Percentiles rank a stretch among this genome's conserved stretches.
These are phyloP conservation scores for Lagria hirta DNA, from an alignment of 2,888 invertebrate species.

Conservation along the genomic window DNA sequence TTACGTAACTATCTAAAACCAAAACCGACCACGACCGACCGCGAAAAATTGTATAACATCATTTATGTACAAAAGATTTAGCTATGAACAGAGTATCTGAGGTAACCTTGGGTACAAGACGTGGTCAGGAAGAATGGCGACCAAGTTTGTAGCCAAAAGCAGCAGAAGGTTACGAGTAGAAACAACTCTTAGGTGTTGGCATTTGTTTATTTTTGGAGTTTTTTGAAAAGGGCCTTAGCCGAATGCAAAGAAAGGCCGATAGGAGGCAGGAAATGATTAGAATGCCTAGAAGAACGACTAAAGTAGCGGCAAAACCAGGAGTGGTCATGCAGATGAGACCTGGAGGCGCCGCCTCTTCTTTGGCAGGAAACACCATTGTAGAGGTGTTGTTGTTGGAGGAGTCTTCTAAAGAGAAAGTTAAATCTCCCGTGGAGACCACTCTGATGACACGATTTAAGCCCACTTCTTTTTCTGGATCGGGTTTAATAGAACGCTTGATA, in stretches of 20 bases:
- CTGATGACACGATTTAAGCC: conserved; percentile 86
- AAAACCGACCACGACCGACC: conserved; percentile 36
- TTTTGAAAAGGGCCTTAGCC: conserved; percentile 67
- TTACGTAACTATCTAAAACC: conserved; percentile 30
- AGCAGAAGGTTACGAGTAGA: conserved; percentile 60
- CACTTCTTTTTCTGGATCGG: conserved; percentile 74
- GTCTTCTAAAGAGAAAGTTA: conserved; percentile 81
- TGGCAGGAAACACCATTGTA: conserved; percentile 72
- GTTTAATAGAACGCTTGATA: conserved; percentile 61
- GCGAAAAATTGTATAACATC: conserved; percentile 17
- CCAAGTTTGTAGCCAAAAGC: conserved; percentile 35
- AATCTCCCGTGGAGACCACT: conserved; percentile 88
- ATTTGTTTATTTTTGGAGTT: conserved; percentile 53
- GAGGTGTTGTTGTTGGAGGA: conserved; percentile 57
- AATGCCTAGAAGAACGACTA: conserved; percentile 79
- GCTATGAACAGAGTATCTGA: conserved; percentile 23
- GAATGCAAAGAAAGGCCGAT: conserved; percentile 82
- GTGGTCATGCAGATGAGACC: conserved; percentile 91
- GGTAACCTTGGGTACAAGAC: conserved; percentile 44
- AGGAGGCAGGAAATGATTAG: conserved; percentile 82
- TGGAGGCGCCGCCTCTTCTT: conserved; percentile 55
- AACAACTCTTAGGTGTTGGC: conserved; percentile 64
- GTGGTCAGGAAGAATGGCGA: conserved; percentile 39
- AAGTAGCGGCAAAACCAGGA: conserved; percentile 86
- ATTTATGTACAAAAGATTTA: conserved; percentile 19